phyloP scores from a whole-genome alignment of 2,113 vertebrate species.

The Ariopsis seemanni region DNA sequence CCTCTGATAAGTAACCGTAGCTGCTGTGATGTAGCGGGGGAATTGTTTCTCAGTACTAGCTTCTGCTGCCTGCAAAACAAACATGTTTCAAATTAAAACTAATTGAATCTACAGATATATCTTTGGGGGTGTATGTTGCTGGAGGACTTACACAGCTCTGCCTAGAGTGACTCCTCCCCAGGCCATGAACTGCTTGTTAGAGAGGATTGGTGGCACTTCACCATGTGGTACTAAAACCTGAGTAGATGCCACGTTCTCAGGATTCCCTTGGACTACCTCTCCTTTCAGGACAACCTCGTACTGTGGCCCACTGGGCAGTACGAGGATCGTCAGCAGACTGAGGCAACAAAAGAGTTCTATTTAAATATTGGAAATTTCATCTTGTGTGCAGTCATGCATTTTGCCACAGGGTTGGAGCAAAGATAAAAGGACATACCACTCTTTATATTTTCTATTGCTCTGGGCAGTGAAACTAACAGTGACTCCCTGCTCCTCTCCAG shows the following conservation, averaged over 20 bases:
- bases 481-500: constrained; percentile 80
- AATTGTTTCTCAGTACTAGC: constrained; percentile 88
- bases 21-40: constrained; percentile 75
- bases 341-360: constrained; percentile 15
- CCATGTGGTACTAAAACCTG: constrained; percentile 44
- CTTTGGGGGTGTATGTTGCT: neutral
- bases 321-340: constrained; percentile 88
- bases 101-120: neutral
- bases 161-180: constrained; percentile 92
- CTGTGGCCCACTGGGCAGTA: constrained; percentile 89
- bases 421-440: constrained; percentile 74
- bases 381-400: neutral
- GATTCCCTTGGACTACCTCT: constrained; percentile 61
- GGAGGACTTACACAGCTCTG: constrained; percentile 83
- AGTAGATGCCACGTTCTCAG: constrained; percentile 51
- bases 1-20: constrained; percentile 88
- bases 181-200: constrained; percentile 90
- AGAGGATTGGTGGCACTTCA: constrained; percentile 85
- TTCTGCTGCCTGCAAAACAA: constrained; percentile 82
- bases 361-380: neutral
- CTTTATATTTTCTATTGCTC: constrained; percentile 56
- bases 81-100: neutral
- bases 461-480: constrained; percentile 79
- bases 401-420: neutral
- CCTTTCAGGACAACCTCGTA: constrained; percentile 90